phyloP scores from a whole-genome alignment of 2,797 vertebrate genomes.

The Paguma larvata region DNA sequence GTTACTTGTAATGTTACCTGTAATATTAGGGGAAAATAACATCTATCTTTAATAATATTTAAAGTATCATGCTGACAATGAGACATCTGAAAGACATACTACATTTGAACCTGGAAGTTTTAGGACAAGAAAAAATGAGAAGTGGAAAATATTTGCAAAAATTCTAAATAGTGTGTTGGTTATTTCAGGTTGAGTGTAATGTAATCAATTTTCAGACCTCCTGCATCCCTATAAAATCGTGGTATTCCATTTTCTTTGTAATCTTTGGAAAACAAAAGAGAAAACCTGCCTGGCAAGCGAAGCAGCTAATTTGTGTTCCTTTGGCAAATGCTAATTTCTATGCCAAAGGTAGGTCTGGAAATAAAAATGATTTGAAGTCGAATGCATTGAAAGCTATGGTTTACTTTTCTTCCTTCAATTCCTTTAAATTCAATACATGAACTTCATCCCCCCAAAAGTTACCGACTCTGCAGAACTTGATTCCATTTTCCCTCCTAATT shows the following conservation, averaged over 20 bases:
- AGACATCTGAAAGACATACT: neutral
- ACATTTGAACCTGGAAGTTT: neutral
- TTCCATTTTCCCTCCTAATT: constrained; percentile 26
- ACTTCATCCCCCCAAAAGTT: neutral
- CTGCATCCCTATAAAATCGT: neutral
- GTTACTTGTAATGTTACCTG: neutral
- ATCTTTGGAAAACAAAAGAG: constrained; percentile 31
- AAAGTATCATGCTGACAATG: constrained; percentile 2
- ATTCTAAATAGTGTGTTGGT: neutral
- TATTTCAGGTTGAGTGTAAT: neutral
- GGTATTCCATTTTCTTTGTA: neutral
- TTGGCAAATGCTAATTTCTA: constrained; percentile 32
- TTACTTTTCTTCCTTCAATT: constrained; percentile 25
- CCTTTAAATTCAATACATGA: constrained; percentile 12
- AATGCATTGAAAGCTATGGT: neutral
- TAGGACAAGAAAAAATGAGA: neutral
- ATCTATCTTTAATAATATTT: constrained; percentile 33
- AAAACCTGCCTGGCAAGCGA: constrained; percentile 60
- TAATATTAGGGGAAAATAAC: neutral
- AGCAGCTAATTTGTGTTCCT: constrained; percentile 29
- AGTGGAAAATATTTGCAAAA: constrained; percentile 29
- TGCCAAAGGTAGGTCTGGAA: constrained; percentile 32
- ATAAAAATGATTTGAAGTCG: neutral
- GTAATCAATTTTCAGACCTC: constrained; percentile 21
- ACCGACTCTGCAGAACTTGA: neutral